Evolutionary conservation across 2,888 invertebrate species (phyloP).

Genomic region (Diadegma fenestrale): DNA sequence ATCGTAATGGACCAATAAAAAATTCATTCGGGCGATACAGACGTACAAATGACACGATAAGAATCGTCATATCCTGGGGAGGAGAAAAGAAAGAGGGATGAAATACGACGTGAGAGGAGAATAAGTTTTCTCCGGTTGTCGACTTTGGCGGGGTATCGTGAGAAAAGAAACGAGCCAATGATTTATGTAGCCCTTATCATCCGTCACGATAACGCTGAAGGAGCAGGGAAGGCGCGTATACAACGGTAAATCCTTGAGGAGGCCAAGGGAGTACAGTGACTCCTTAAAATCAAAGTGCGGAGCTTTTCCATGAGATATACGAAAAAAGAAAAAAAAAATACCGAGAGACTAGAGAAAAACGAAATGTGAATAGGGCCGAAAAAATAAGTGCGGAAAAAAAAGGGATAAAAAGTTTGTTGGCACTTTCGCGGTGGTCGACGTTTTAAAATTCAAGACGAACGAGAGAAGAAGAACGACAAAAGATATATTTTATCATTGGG

Average conservation of each 20-base stretch:
- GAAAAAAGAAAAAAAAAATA: conserved; percentile 1
- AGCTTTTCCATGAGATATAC: conserved; percentile 30
- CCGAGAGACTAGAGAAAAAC: background rate
- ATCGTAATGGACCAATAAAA: conserved; percentile 22
- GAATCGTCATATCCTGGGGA: conserved; percentile 16
- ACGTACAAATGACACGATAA: conserved; percentile 25
- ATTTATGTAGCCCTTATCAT: conserved; percentile 51
- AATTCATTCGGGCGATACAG: conserved; percentile 1
- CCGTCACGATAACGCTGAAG: conserved; percentile 46
- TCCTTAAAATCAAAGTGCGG: conserved; percentile 55
- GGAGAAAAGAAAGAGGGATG: background rate
- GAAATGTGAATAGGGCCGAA: conserved; percentile 14
- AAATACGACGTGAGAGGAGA: conserved; percentile 27
- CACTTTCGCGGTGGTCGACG: background rate
- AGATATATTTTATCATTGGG: conserved; percentile 51
- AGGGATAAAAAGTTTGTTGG: conserved; percentile 27
- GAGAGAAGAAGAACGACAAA: conserved; percentile 47
- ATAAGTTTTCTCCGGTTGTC: conserved; percentile 37
- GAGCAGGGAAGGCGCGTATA: conserved; percentile 15
- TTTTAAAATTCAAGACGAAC: conserved; percentile 9
- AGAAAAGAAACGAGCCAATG: conserved; percentile 38
- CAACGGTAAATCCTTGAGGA: conserved; percentile 44
- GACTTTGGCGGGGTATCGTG: conserved; percentile 8
- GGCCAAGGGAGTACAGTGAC: conserved; percentile 12
- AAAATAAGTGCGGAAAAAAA: background rate